phyloP scores from a whole-genome alignment of 2,113 vertebrate species.

The Menura novaehollandiae region DNA sequence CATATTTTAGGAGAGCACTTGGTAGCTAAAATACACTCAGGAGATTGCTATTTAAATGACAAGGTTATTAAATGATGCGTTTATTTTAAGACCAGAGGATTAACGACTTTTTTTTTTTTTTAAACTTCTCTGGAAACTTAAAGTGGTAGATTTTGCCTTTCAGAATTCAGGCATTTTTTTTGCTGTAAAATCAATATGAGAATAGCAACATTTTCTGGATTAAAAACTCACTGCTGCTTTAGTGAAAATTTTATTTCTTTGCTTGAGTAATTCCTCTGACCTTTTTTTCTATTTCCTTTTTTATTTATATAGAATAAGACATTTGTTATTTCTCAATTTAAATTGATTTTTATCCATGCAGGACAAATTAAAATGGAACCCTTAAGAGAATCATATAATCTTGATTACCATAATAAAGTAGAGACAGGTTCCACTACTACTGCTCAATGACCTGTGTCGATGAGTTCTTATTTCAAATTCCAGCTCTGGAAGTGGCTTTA shows the following conservation, averaged over 20 bases:
- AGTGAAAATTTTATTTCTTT: not conserved
- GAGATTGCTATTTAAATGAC: constrained; percentile 10
- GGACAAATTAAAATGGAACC: constrained; percentile 36
- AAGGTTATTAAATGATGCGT: not conserved
- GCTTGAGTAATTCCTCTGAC: constrained; percentile 10
- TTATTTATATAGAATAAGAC: constrained; percentile 39
- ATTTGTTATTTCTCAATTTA: constrained; percentile 46
- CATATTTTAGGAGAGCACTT: not conserved
- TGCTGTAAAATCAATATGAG: not conserved
- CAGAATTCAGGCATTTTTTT: not conserved
- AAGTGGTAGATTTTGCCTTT: not conserved
- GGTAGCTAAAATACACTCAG: not conserved
- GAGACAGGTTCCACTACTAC: not conserved
- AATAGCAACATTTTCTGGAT: not conserved
- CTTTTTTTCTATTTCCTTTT: not conserved
- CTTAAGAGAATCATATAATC: not conserved
- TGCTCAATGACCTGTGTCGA: constrained; percentile 24
- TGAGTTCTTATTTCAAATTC: not conserved
- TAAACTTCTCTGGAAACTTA: not conserved
- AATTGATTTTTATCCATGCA: constrained; percentile 47
- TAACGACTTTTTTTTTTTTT: not conserved
- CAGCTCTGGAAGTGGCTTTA: not conserved
- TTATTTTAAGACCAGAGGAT: constrained; percentile 22
- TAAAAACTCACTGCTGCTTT: not conserved
- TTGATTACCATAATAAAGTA: constrained; percentile 21